These are phyloP conservation scores for Athalia cordata DNA, from an alignment of 2,888 invertebrate species.

Conservation along the genomic window DNA sequence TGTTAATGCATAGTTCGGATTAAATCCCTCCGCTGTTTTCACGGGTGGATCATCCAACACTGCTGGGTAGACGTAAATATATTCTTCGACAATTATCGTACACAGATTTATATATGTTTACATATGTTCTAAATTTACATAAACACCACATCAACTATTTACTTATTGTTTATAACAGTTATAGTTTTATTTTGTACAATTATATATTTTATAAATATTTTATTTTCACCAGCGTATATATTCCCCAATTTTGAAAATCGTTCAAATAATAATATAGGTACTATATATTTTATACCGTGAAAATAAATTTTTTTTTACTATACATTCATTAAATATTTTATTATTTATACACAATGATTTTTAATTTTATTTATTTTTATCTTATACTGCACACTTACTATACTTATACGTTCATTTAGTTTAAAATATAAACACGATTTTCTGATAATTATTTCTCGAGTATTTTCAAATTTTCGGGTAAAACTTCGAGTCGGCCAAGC, in stretches of 20 bases:
- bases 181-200: background rate
- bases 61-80: background rate
- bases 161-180: too few relatives aligned
- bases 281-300: too few relatives aligned
- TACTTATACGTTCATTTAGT: constrained; percentile 2
- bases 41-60: background rate
- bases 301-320: too few relatives aligned
- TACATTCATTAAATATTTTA: background rate
- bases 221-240: constrained; percentile 34
- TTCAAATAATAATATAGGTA: too few relatives aligned
- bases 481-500: constrained; percentile 4
- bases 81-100: background rate
- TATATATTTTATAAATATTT: constrained; percentile 22
- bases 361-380: constrained; percentile 17
- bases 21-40: background rate
- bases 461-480: constrained; percentile 14
- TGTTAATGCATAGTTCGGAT: background rate
- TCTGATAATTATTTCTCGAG: background rate
- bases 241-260: constrained; percentile 28
- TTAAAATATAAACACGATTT: background rate
- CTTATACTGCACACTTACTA: background rate
- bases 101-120: constrained; percentile 3
- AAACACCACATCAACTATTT: background rate
- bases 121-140: background rate
- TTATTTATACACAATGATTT: background rate